These are phyloP conservation scores for Pitangus sulphuratus DNA, from an alignment of 2,797 vertebrate species.

Conservation along the genomic window DNA sequence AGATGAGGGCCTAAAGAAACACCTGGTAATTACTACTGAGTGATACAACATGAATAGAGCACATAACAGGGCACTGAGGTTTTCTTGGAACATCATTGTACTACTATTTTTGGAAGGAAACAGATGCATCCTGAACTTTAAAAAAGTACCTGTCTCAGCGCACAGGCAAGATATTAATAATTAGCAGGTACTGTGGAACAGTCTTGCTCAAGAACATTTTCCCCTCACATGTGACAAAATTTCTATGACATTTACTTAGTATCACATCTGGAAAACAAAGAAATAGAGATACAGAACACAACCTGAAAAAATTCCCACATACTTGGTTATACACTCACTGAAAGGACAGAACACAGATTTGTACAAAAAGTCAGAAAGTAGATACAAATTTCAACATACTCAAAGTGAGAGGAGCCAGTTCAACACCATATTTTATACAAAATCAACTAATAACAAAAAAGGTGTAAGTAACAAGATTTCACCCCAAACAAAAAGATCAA, in stretches of 20 bases:
- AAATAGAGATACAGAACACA: neutral
- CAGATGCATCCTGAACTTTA: neutral
- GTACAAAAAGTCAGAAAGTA: neutral
- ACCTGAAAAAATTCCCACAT: neutral
- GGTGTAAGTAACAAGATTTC: neutral
- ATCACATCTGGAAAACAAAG: neutral
- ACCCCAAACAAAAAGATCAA: neutral
- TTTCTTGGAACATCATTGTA: neutral
- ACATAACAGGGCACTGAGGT: neutral
- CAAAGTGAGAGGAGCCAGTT: neutral
- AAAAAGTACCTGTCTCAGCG: neutral
- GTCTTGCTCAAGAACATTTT: neutral
- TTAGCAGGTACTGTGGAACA: neutral
- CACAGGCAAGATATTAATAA: neutral
- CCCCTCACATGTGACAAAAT: neutral
- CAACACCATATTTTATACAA: neutral
- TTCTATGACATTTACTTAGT: neutral
- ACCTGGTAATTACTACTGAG: constrained; percentile 39
- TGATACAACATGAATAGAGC: neutral
- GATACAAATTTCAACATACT: neutral
- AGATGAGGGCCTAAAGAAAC: neutral
- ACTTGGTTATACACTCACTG: neutral
- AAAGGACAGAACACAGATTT: neutral
- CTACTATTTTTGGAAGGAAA: constrained; percentile 36
- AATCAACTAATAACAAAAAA: neutral